Percentiles rank a stretch among this genome's conserved stretches.
These are phyloP conservation scores for Mesorhabditis belari DNA, from an alignment of 2,888 invertebrate genomes.

Conservation along the genomic window DNA sequence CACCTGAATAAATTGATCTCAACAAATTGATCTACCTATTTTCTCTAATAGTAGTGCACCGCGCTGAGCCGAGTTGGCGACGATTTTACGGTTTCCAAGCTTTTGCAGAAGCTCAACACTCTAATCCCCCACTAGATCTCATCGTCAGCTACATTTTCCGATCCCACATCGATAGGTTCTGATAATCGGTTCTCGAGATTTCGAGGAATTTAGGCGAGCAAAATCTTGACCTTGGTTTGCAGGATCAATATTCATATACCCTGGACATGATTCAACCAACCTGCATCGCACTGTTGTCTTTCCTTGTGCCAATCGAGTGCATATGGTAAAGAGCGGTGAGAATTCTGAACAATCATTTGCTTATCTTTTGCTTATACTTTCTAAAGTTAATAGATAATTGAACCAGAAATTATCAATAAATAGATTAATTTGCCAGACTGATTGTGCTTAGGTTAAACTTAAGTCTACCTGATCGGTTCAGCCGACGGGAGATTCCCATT, in stretches of 20 bases:
- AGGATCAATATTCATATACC: too few species aligned
- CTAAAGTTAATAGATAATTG: not conserved
- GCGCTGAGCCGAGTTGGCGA: not conserved
- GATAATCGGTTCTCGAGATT: too few species aligned
- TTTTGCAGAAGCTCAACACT: not conserved
- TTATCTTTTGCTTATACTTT: too few species aligned
- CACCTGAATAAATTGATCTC: constrained; percentile 11
- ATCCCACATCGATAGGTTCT: too few species aligned
- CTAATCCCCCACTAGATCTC: too few species aligned
- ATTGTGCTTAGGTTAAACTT: too few species aligned
- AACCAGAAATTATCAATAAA: not conserved
- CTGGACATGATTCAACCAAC: too few species aligned
- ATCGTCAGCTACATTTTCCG: too few species aligned
- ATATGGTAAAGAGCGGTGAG: constrained; percentile 21
- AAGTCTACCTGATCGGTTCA: constrained; percentile 13
- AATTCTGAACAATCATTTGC: constrained; percentile 9
- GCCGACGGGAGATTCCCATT: constrained; percentile 63
- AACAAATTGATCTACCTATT: not conserved
- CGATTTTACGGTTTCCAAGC: not conserved
- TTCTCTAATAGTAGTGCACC: not conserved
- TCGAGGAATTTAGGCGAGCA: too few species aligned
- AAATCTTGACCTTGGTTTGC: too few species aligned
- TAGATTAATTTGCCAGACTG: too few species aligned
- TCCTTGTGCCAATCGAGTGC: constrained; percentile 4
- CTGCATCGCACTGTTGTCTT: constrained; percentile 9